Base-by-base conservation (phyloP, 2,888 invertebrate genomes). In the Brassicogethes aeneus region DNA sequence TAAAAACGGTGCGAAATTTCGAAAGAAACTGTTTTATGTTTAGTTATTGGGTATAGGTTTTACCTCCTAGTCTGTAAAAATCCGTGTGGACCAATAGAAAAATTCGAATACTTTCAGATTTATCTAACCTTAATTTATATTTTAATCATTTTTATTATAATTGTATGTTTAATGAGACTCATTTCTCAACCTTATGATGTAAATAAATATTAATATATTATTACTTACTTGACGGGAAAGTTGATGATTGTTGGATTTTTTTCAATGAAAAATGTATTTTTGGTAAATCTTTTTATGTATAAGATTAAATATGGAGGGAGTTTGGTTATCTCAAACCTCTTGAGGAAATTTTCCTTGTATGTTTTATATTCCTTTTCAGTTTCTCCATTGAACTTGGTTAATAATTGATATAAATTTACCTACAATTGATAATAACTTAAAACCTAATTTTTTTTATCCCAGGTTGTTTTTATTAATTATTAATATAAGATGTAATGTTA, bases 221-320 rank as follows among this genome's bases (percentile, higher is more conserved):
- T 23, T 23, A 77, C 86, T 80, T 74, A 95, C 92, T 93, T 95
- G 45, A 99, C 93, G 2, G 99, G 99, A 66, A 99, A 99, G 68
- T 99, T 99, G 2, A 99, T 97, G 60, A 99, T 99, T 0, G 99
- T 99, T 1, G 96, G 96, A 73, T 99, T 99, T 70, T 99, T 99
- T 67, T 99, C 99, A 13, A 95, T 79, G 60, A 95, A 99, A 71
- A 97, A 99, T 3, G 94, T 95, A 64, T 99, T 99, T 70, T 95
- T 99, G 1, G 95, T 96, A 66, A 99, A 99, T 48, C 99, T 76
- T 71, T 97, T 96, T 48, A 97, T 92, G 59, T 94, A 96, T 40
- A 99, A 70, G 58, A 99, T 96, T 40, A 97, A 77, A 68, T 91
- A 97, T 1, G 91, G 92, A 3, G 96, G 96, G 47, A 99, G 71